Percentiles rank a stretch among this genome's conserved stretches.
These are phyloP conservation scores for Frankliniella intonsa DNA, from an alignment of 2,888 invertebrate species.

Conservation along the genomic window DNA sequence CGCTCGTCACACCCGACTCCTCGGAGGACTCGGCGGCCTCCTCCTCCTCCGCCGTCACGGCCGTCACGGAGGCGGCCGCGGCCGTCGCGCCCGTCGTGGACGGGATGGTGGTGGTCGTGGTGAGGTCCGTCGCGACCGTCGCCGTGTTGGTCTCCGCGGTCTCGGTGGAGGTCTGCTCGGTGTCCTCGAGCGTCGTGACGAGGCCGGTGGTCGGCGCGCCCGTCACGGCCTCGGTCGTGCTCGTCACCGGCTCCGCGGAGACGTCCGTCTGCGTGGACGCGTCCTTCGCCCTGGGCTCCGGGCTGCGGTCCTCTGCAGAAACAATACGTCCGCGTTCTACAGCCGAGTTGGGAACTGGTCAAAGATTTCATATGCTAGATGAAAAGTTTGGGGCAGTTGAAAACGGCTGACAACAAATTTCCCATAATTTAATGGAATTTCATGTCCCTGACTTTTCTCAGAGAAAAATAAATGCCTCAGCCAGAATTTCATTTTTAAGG, in stretches of 20 bases:
- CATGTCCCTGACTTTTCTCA: too few relatives aligned
- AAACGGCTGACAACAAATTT: too few relatives aligned
- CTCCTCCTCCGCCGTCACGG: neutral
- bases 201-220: neutral
- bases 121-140: neutral
- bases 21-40: neutral
- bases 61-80: neutral
- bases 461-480: too few relatives aligned
- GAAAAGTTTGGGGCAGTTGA: too few relatives aligned
- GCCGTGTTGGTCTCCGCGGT: neutral
- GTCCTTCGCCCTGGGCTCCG: neutral
- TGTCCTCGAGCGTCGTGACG: neutral
- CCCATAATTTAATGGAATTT: too few relatives aligned
- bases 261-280: neutral
- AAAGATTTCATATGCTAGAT: too few relatives aligned
- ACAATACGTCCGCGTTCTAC: neutral
- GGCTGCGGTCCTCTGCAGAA: neutral
- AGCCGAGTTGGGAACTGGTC: too few relatives aligned
- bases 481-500: too few relatives aligned
- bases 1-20: neutral
- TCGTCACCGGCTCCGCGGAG: constrained; percentile 1
- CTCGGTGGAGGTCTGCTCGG: neutral
- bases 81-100: neutral
- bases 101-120: neutral
- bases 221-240: neutral